Percentiles rank a stretch among this genome's conserved stretches.
Evolutionary conservation across 2,888 invertebrate species (phyloP).

Genomic region (Tachina lurida): DNA sequence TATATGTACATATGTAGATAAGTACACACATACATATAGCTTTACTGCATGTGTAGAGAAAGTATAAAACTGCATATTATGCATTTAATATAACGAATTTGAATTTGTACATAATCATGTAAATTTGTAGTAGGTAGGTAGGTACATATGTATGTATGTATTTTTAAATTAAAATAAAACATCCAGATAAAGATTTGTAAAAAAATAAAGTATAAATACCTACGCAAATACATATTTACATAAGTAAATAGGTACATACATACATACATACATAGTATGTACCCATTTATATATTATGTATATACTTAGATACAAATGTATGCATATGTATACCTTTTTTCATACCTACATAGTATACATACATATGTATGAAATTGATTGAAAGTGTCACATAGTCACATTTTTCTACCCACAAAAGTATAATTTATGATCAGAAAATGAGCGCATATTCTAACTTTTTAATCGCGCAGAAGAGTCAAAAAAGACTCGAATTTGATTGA

Average conservation of each 20-base stretch:
- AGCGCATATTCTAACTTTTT: no score
- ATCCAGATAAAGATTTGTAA: constrained; percentile 6
- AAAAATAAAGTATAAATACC: neutral
- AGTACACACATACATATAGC: constrained; percentile 14
- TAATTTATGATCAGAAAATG: no score
- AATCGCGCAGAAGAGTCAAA: no score
- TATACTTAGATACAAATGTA: neutral
- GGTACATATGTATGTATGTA: no score
- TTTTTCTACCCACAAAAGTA: no score
- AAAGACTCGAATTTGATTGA: no score
- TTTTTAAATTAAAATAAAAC: constrained; percentile 14
- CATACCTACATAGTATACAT: neutral
- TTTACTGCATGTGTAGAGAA: constrained; percentile 37
- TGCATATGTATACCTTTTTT: neutral
- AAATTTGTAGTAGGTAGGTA: no score
- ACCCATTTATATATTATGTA: neutral
- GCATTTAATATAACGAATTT: neutral
- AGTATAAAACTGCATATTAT: constrained; percentile 40
- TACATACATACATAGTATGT: constrained; percentile 1
- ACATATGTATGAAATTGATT: no score
- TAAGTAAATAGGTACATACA: constrained; percentile 1
- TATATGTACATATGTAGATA: neutral
- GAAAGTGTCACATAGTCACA: no score
- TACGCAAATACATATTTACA: neutral
- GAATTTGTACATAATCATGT: no score